A percentile compares a stretch with the other conserved stretches of the same genome.
phyloP scores from a whole-genome alignment of 2,888 invertebrate species.

The Xanthorhoe designata region DNA sequence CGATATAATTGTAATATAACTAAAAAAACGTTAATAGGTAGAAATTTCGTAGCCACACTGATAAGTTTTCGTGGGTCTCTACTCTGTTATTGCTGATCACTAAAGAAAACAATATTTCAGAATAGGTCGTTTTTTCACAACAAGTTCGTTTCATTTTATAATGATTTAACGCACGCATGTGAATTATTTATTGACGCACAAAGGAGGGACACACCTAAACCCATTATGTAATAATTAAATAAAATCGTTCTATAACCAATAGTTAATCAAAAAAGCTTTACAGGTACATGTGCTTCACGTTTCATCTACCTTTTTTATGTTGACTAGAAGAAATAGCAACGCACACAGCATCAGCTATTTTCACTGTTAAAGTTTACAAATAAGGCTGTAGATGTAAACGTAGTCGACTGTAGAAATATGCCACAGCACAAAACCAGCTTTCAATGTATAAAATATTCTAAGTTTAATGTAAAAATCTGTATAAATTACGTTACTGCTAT shows the following conservation, averaged over 20 bases:
- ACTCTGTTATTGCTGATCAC: background rate
- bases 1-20: background rate
- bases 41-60: too few species aligned
- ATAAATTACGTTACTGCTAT: conserved; percentile 51
- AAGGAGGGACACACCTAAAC: background rate
- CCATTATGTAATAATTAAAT: background rate
- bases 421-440: conserved; percentile 40
- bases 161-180: background rate
- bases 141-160: background rate
- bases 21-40: too few species aligned
- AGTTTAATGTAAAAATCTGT: conserved; percentile 29
- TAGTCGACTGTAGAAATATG: conserved; percentile 10
- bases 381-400: conserved; percentile 5
- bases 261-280: too few species aligned
- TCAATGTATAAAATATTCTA: conserved; percentile 44
- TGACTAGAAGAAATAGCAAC: background rate
- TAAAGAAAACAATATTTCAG: background rate
- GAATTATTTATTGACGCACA: background rate
- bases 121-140: background rate
- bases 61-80: background rate
- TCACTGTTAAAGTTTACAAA: background rate
- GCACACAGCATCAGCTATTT: background rate
- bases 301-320: background rate
- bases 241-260: too few species aligned
- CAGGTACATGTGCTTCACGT: too few species aligned